Conservation (phyloP, 2,888 invertebrate genomes). For the Clunio marinus region DNA sequence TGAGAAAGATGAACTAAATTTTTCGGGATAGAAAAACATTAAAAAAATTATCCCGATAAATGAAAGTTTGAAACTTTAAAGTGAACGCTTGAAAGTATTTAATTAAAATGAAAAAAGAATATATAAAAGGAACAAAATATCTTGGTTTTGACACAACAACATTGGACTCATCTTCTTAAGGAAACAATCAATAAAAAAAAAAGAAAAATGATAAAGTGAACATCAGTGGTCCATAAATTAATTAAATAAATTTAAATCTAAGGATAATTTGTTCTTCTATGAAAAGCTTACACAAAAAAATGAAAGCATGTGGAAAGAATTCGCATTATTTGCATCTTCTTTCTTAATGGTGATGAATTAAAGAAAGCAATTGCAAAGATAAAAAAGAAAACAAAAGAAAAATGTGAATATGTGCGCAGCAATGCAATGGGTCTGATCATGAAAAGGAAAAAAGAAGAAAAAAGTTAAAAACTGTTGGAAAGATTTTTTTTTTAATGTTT, state of each 20-base stretch:
- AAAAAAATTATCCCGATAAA: conserved; percentile 26
- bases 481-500: too few relatives aligned
- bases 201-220: neutral
- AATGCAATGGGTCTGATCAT: neutral
- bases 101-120: conserved; percentile 20
- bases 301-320: conserved; percentile 22
- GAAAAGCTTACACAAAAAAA: neutral
- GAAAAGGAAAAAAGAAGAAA: too few relatives aligned
- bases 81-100: too few relatives aligned
- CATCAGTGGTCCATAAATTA: conserved; percentile 28
- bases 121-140: conserved; percentile 36
- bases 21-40: conserved; percentile 27
- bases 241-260: neutral
- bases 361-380: too few relatives aligned
- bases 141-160: conserved; percentile 14
- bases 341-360: conserved; percentile 17
- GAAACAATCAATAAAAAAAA: neutral
- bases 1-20: conserved; percentile 25
- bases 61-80: conserved; percentile 25
- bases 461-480: too few relatives aligned
- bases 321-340: neutral
- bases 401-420: conserved; percentile 18
- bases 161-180: conserved; percentile 24
- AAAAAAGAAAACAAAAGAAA: neutral
- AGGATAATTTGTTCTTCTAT: conserved; percentile 42